Base-by-base conservation (phyloP, 2,113 vertebrate genomes). In the Protobothrops flavoviridis region DNA sequence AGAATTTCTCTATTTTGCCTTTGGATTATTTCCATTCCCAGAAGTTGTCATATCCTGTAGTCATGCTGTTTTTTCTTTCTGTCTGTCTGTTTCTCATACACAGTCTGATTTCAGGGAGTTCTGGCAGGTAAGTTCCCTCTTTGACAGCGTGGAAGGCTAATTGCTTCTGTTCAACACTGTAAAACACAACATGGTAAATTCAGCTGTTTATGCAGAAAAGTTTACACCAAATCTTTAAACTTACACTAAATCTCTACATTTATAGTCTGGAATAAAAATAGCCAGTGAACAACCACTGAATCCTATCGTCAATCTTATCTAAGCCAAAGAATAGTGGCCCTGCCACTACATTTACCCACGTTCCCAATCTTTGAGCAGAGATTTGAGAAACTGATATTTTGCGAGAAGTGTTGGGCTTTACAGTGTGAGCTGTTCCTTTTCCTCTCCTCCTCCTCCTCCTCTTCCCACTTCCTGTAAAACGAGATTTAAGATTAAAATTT, bases 51-150 rank as follows among this genome's bases (percentile, higher is more conserved):
- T 92, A 91, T 95, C 93, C 91, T 95, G 89, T 95, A 92, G 23
- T 91, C 95, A 24, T 0, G 7, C 87, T 92, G 95, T 95, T 95
- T 88, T 88, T 95, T 59, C 94, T 96, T 91, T 93, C 96, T 96
- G 8, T 97, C 91, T 97, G 94, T 97, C 94, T 97, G 90, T 95
- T 95, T 96, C 55, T 64, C 94, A 96, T 94, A 95, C 96, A n/a
- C 96, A 97, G 97, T 97, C 96, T 97, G 97, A 93, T 96, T 97
- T 96, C 97, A 97, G 97, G 96, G 95, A 97, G 93, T 53, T 90
- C 95, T 92, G 88, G 94, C 95, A 97, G 97, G 97, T 97, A 97
- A 97, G 96, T 93, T 26, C 5, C 45, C 23, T 21, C 52, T 64
- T 1, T 12, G 92, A 86, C 15, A 89, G 6, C 81, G 90, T 92